A percentile compares a stretch with the other conserved stretches of the same genome.
phyloP scores from a whole-genome alignment of 2,797 vertebrate genomes.

The Rhinoraja longicauda region DNA sequence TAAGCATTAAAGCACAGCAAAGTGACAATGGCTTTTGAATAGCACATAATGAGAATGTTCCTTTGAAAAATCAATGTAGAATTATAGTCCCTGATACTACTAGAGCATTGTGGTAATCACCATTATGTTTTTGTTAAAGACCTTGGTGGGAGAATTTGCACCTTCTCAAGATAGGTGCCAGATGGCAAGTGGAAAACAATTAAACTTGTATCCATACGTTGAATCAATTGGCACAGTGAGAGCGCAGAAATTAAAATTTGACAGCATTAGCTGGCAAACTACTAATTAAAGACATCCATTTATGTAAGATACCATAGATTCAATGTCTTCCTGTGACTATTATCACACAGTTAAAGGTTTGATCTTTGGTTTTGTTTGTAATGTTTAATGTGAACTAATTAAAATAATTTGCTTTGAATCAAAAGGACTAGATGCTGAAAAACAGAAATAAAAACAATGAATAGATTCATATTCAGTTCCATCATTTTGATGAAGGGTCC shows the following conservation, averaged over 20 bases:
- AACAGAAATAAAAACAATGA: no score
- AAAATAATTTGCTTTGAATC: no score
- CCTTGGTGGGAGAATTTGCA: not conserved
- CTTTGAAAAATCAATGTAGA: not conserved
- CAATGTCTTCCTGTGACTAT: not conserved
- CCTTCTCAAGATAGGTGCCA: not conserved
- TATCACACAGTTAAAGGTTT: not conserved
- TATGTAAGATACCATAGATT: not conserved
- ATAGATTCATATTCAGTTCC: not conserved
- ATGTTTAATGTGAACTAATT: no score
- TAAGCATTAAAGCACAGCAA: not conserved
- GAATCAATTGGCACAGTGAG: not conserved
- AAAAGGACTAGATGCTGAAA: no score
- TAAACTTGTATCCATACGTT: conserved; percentile 5
- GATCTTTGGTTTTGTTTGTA: not conserved
- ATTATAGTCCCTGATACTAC: not conserved
- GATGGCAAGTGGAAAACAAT: conserved; percentile 17
- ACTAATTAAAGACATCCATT: not conserved
- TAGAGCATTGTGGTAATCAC: not conserved
- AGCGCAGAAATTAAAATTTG: not conserved
- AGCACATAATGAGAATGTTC: not conserved
- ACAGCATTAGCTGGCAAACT: not conserved
- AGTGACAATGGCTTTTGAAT: not conserved
- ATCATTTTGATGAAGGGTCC: not conserved
- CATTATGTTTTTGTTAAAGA: not conserved